Conservation (phyloP, 1,140 invertebrate genomes). For the Cyrtorhinus lividipennis region DNA sequence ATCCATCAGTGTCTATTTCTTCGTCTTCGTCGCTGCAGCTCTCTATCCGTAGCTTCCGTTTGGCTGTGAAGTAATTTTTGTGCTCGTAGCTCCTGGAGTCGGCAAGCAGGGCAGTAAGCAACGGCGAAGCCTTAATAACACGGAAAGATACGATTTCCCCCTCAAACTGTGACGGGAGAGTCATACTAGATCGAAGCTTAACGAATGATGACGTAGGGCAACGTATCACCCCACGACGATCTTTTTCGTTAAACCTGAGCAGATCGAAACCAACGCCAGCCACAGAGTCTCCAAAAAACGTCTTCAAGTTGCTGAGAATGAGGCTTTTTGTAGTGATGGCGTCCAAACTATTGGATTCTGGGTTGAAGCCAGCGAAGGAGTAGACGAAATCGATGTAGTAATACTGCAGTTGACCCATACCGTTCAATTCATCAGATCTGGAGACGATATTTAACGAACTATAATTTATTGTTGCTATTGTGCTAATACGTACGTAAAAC, state of each 20-base stretch:
- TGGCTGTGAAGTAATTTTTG: neutral
- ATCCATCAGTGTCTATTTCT: conserved; percentile 3
- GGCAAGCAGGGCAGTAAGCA: neutral
- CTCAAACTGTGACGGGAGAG: neutral
- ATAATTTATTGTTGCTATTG: too few species aligned
- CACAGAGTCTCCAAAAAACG: neutral
- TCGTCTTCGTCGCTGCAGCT: neutral
- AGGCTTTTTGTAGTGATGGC: neutral
- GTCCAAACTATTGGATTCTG: neutral
- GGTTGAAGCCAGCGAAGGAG: neutral
- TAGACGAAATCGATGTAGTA: neutral
- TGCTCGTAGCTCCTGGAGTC: neutral
- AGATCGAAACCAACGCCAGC: neutral
- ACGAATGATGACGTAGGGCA: neutral
- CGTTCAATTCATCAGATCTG: too few species aligned
- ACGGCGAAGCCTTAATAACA: neutral
- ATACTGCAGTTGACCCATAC: neutral
- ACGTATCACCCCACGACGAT: neutral
- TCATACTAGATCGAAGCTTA: neutral
- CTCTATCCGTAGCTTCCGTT: neutral
- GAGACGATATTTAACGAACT: too few species aligned
- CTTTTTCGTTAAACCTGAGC: neutral
- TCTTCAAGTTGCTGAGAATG: neutral
- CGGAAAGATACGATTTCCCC: neutral
- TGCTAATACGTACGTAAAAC: too few species aligned